phyloP scores from a whole-genome alignment of 2,113 vertebrate genomes.

The Caretta caretta region DNA sequence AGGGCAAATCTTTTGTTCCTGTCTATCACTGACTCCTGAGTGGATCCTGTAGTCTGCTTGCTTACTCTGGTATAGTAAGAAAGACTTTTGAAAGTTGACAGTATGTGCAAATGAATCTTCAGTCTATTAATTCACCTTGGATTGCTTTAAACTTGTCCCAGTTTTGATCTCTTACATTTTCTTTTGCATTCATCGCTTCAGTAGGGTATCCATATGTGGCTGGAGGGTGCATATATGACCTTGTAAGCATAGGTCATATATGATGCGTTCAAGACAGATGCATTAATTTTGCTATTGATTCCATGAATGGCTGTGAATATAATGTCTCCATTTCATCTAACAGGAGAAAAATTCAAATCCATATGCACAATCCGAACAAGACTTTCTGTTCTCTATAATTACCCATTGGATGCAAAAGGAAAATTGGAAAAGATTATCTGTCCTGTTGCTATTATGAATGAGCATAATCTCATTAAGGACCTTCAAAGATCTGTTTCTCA shows the following conservation, averaged over 20 bases:
- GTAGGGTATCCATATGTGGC: neutral
- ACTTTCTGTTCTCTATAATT: constrained; percentile 18
- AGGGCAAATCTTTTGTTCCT: neutral
- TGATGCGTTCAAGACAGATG: neutral
- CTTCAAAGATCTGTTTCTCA: constrained; percentile 9
- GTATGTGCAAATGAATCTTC: neutral
- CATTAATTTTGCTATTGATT: neutral
- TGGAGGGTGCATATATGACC: neutral
- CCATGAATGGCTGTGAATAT: neutral
- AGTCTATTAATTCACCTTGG: neutral
- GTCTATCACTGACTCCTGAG: neutral
- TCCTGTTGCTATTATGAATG: neutral
- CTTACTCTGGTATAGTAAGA: neutral
- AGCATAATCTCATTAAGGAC: neutral
- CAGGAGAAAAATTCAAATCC: neutral
- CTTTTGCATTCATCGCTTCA: neutral
- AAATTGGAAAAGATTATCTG: constrained; percentile 23
- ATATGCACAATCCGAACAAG: neutral
- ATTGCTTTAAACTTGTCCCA: neutral
- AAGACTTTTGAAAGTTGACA: neutral
- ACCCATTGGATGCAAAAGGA: neutral
- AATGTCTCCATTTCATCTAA: neutral
- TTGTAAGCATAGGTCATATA: neutral
- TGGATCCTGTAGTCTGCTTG: neutral
- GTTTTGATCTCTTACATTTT: neutral